Evolutionary conservation across 2,888 invertebrate genomes (phyloP).

Genomic region (Melinopterus prodromus): DNA sequence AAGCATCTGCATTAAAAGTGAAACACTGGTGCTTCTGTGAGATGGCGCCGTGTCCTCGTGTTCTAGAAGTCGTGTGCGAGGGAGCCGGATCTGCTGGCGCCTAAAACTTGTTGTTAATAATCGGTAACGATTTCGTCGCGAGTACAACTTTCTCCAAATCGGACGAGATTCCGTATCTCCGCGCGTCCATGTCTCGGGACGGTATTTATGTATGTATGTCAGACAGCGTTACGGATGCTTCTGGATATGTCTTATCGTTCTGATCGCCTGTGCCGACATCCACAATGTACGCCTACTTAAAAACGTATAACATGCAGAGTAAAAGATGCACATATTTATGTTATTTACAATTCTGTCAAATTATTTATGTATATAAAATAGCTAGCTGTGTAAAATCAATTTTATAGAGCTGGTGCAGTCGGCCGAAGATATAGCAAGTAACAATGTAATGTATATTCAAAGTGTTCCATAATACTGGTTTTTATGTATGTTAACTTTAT

Average conservation of each 20-base stretch:
- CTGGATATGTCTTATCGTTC: background rate
- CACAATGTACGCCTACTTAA: background rate
- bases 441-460: no score
- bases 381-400: no score
- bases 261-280: background rate
- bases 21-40: no score
- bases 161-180: background rate
- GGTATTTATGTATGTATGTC: constrained; percentile 4
- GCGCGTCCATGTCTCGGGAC: background rate
- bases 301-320: no score
- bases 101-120: background rate
- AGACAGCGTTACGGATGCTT: background rate
- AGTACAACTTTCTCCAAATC: background rate
- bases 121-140: background rate
- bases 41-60: background rate
- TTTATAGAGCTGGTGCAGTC: no score
- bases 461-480: no score
- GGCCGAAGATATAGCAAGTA: no score
- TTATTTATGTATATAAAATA: no score
- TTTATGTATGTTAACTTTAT: no score
- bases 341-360: no score
- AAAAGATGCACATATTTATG: no score
- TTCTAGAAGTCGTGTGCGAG: background rate
- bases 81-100: background rate
- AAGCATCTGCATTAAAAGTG: no score